Percentiles rank a stretch among this genome's conserved stretches.
Evolutionary conservation across 1,140 invertebrate species (phyloP).

Genomic region (Branchinecta lynchi): DNA sequence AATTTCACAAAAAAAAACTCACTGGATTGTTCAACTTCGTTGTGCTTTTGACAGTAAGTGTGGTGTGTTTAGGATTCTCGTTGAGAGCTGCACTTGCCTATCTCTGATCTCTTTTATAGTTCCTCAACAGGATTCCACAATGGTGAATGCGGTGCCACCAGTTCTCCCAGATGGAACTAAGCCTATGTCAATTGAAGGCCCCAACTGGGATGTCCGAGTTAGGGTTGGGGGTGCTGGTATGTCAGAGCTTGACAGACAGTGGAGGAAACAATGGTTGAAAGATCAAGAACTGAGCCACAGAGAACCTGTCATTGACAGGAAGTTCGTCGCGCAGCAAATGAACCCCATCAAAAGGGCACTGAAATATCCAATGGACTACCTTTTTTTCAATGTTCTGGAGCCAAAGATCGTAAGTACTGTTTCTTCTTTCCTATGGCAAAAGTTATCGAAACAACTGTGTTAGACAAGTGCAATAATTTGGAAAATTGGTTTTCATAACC

Average conservation of each 20-base stretch:
- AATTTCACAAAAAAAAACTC: too few relatives aligned
- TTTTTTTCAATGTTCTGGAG: conserved; percentile 27
- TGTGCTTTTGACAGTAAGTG: too few relatives aligned
- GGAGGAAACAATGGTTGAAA: conserved; percentile 62
- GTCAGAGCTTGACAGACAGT: conserved; percentile 62
- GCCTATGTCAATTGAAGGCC: conserved; percentile 52
- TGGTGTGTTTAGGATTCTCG: too few relatives aligned
- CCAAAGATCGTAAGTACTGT: conserved; percentile 1
- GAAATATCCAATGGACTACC: conserved; percentile 46
- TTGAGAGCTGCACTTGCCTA: too few relatives aligned
- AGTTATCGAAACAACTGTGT: too few relatives aligned
- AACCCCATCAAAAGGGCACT: conserved; percentile 65
- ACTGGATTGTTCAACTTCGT: too few relatives aligned
- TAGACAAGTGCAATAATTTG: too few relatives aligned
- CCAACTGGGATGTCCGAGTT: not conserved
- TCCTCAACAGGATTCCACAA: not conserved
- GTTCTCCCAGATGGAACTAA: conserved; percentile 29
- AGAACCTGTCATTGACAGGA: conserved; percentile 49
- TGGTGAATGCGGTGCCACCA: not conserved
- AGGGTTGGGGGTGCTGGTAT: conserved; percentile 53
- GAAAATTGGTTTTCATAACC: too few relatives aligned
- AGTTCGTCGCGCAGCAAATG: conserved; percentile 46
- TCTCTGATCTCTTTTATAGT: not conserved
- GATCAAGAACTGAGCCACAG: conserved; percentile 55
- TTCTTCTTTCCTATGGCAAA: too few relatives aligned